These are phyloP conservation scores for Crocidura indochinensis DNA, from an alignment of 2,797 vertebrate species.

Conservation along the genomic window DNA sequence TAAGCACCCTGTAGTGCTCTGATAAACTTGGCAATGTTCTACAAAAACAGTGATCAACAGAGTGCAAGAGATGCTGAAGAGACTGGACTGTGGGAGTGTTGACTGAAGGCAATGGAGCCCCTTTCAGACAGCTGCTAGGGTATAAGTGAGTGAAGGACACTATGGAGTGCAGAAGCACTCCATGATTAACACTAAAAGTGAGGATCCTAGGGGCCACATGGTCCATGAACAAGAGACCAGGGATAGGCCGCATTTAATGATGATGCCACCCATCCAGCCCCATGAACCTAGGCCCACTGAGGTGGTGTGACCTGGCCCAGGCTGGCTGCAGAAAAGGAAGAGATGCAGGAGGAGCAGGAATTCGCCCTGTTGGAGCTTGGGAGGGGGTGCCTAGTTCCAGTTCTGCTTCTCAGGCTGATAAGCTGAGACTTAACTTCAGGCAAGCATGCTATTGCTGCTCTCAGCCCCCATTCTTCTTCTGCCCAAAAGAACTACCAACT, in stretches of 20 bases:
- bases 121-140: too few relatives aligned
- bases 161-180: too few relatives aligned
- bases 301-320: neutral
- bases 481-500: neutral
- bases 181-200: too few relatives aligned
- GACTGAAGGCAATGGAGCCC: too few relatives aligned
- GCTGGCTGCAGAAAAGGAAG: neutral
- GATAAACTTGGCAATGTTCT: too few relatives aligned
- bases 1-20: too few relatives aligned
- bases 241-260: neutral
- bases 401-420: neutral
- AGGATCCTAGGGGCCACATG: accelerated
- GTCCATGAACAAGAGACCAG: neutral
- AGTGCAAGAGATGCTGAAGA: too few relatives aligned
- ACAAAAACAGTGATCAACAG: too few relatives aligned
- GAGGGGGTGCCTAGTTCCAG: neutral
- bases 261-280: neutral
- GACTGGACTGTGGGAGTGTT: too few relatives aligned
- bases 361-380: neutral
- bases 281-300: neutral
- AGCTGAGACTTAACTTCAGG: neutral
- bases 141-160: neutral
- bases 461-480: neutral
- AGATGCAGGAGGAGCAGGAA: too few relatives aligned
- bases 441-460: neutral